These are phyloP conservation scores for Eugnorisma glareosa DNA, from an alignment of 2,888 invertebrate species.

Conservation along the genomic window DNA sequence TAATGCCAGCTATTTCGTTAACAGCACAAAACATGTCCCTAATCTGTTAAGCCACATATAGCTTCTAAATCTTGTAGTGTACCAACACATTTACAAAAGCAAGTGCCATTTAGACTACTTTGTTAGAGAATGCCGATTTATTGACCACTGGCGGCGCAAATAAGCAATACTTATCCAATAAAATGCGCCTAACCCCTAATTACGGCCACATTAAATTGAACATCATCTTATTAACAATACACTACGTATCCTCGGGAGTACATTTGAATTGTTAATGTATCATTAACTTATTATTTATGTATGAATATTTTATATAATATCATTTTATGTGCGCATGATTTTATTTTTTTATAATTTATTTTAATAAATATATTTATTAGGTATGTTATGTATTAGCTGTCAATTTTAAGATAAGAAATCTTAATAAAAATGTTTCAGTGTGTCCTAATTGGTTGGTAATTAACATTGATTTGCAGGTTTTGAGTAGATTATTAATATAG, in stretches of 20 bases:
- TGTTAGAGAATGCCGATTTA: conserved; percentile 73
- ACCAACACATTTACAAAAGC: conserved; percentile 35
- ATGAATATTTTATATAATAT: conserved; percentile 39
- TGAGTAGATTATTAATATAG: conserved; percentile 30
- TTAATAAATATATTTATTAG: conserved; percentile 25
- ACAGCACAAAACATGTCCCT: too few relatives aligned
- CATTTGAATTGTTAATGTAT: conserved; percentile 75
- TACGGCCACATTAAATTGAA: conserved; percentile 76
- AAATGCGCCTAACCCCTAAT: conserved; percentile 77
- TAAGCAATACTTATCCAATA: conserved; percentile 75
- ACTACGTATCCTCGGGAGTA: conserved; percentile 69
- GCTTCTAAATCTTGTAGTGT: conserved; percentile 26
- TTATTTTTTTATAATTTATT: conserved; percentile 35
- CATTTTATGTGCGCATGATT: conserved; percentile 39
- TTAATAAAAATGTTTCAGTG: conserved; percentile 42
- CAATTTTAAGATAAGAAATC: conserved; percentile 47
- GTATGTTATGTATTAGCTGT: conserved; percentile 31
- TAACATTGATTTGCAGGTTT: conserved; percentile 40
- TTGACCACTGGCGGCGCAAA: conserved; percentile 71
- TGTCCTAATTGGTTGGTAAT: conserved; percentile 45
- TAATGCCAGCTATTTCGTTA: background rate
- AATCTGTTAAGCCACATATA: background rate
- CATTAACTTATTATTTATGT: conserved; percentile 54
- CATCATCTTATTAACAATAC: conserved; percentile 76
- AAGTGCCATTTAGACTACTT: conserved; percentile 73